Base-by-base conservation (phyloP, 1,140 invertebrate genomes). In the Micrasema longulum region DNA sequence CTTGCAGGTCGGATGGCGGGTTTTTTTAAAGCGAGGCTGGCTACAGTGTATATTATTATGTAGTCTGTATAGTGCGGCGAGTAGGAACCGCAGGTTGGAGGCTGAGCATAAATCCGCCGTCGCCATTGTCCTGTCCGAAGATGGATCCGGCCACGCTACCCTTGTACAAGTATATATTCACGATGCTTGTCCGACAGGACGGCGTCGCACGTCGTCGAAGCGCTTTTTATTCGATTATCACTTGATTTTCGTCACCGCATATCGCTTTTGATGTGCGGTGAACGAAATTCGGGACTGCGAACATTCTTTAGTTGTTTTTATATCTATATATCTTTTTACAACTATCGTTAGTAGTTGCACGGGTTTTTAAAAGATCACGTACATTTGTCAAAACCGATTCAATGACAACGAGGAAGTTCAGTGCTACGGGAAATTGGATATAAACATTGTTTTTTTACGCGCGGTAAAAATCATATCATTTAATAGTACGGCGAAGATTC, bases 121-220 rank as follows among this genome's bases (percentile, higher is more conserved):
- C 60, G 26, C 62, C 63, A 72, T 72, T 72, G 70, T 72, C 62
- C 63, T 72, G 70, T 72, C 70, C 11, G 35, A 18, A 66, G 48
- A 35, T 35, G 43, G 63, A 41, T 43, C 38, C 31, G 16, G 35
- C 31, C 20, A n/a, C 55, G 55, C 22, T 26, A 22, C 23, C 23
- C 14, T 10, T 26, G 7, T 31, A 31, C 26, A 31, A n/a, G n/a
- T 18, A 52, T 14, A 31, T 53, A 53, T 53, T 53, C 50, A 53
- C 14, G 50, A 53, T 23, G 23, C 23, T 20, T 48, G n/a, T 31
- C 50, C 31, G 55, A 38, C 55, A 38, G 7, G 20, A 38, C 18
- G 55, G 55, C 55, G 55, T 60, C 50, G 50, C 18, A 31, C 55
- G 55, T 60, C 50, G 50, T 23, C 14, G 1, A 26, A 53, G 50